Percentiles rank a stretch among this genome's conserved stretches.
Conservation (phyloP, 2,888 invertebrate species). For the Hirtodrosophila histrioides region DNA sequence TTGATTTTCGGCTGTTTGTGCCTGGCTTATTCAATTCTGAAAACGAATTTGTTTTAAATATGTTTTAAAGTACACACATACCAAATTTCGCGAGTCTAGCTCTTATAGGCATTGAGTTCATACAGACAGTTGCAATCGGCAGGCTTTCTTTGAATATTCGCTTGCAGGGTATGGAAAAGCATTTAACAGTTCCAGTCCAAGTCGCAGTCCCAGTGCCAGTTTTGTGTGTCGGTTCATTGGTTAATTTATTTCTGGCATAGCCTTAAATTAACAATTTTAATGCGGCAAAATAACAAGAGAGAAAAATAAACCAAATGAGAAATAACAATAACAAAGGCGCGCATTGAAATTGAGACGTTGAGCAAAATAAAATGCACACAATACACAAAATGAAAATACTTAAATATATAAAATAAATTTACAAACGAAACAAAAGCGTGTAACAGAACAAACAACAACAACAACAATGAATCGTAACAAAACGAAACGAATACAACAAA, state of each 20-base stretch:
- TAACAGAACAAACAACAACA: slow-evolving; percentile 45
- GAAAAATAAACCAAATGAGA: slow-evolving; percentile 14
- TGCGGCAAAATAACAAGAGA: slow-evolving; percentile 36
- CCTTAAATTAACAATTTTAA: slow-evolving; percentile 79
- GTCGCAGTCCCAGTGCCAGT: slow-evolving; percentile 10
- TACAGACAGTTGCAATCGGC: too few relatives aligned
- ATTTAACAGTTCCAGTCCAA: slow-evolving; percentile 22
- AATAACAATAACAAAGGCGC: slow-evolving; percentile 58
- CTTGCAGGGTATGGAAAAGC: slow-evolving; percentile 34
- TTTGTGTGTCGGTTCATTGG: slow-evolving; percentile 57
- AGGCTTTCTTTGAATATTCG: not conserved
- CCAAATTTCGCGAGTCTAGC: too few relatives aligned
- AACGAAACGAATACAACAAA: slow-evolving; percentile 28
- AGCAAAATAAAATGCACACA: slow-evolving; percentile 54
- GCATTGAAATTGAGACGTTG: slow-evolving; percentile 76
- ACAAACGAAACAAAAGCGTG: slow-evolving; percentile 69
- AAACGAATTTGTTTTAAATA: too few relatives aligned
- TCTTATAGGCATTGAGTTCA: not conserved
- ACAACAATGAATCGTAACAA: slow-evolving; percentile 38
- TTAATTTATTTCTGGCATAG: slow-evolving; percentile 75
- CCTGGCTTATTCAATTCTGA: too few relatives aligned
- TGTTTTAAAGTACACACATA: too few relatives aligned
- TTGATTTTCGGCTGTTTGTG: too few relatives aligned
- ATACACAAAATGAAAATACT: slow-evolving; percentile 58
- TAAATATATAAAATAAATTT: slow-evolving; percentile 67